Evolutionary conservation across 2,888 invertebrate genomes (phyloP), one percentile per base, ranked within the genome.

Genomic region (Troides aeacus): DNA sequence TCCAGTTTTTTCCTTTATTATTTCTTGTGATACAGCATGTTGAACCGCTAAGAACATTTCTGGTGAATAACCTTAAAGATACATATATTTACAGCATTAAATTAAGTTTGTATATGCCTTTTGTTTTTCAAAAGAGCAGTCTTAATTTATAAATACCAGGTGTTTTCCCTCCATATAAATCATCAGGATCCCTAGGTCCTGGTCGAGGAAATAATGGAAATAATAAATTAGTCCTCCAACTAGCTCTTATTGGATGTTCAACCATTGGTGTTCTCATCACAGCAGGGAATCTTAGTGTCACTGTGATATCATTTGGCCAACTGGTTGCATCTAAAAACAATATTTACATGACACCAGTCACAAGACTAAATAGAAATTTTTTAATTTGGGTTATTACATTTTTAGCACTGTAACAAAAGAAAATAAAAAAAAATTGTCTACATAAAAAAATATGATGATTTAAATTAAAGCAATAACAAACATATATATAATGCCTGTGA

Each of bases 141-240:
- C 2, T 17, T n/a, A n/a, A 53, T 18, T n/a, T n/a, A 18, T 53
- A 65, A 21, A 62, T 89, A 94, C 96, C 95, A 78, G 96, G 95
- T 72, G 82, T 83, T 80, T 86, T 87, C 1, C 92, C 92, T 30
- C 92, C 92, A 75, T 88, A 89, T 77, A 83, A 82, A 73, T 91
- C 90, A 21, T 84, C 82, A 5, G 90, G 85, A 66, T 94, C 93
- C 66, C 97, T 88, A 0, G 97, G 97, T 0, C 97, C 97, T 0
- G 95, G 93, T 24, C 86, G 87, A 74, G 95, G 95, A 81, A 94
- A 95, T 60, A 94, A 75, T 1, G 95, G 95, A 85, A 95, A 97
- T 65, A 95, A 84, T 18, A 95, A 87, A 82, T 95, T 94, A 2
- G 97, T 97, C 61, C 94, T 89, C 97, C 97, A 97, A 74, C 92